Conservation (phyloP, 2,888 invertebrate species). For the Drosophila diplacantha region DNA sequence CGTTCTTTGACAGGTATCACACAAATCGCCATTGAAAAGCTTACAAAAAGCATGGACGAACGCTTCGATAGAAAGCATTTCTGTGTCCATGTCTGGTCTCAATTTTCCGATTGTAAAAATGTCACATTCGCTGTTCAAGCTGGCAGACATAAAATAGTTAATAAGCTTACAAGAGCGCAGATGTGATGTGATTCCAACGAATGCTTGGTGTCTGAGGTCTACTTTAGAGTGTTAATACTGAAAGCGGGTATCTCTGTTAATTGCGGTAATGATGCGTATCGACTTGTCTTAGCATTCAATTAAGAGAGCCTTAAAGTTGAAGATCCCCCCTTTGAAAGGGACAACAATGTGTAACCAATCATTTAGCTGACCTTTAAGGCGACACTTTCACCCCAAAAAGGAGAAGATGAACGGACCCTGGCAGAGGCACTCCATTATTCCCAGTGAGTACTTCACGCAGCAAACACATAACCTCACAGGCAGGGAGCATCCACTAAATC, state of each 20-base stretch:
- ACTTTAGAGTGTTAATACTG: too few species aligned
- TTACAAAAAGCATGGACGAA: not conserved
- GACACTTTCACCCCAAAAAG: constrained; percentile 14
- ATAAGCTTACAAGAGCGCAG: not conserved
- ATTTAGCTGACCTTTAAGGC: constrained; percentile 4
- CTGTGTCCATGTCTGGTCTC: not conserved
- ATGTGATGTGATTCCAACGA: not conserved
- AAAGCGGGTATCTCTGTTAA: not conserved
- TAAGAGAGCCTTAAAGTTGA: not conserved
- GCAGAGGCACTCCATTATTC: constrained; percentile 39
- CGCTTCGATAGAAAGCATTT: not conserved
- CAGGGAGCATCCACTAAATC: constrained; percentile 56
- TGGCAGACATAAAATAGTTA: not conserved
- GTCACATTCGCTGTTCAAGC: not conserved
- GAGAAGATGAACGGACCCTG: constrained; percentile 2
- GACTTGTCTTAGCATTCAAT: not conserved
- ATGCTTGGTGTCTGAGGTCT: too few species aligned
- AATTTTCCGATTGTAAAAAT: not conserved
- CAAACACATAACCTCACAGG: constrained; percentile 35
- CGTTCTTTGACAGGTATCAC: not conserved
- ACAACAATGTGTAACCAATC: constrained; percentile 16
- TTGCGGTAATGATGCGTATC: not conserved
- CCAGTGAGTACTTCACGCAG: constrained; percentile 32
- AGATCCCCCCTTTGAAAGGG: not conserved
- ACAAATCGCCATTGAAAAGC: not conserved